phyloP scores from a whole-genome alignment of 2,888 invertebrate species.

The Zygogramma bicolorata region DNA sequence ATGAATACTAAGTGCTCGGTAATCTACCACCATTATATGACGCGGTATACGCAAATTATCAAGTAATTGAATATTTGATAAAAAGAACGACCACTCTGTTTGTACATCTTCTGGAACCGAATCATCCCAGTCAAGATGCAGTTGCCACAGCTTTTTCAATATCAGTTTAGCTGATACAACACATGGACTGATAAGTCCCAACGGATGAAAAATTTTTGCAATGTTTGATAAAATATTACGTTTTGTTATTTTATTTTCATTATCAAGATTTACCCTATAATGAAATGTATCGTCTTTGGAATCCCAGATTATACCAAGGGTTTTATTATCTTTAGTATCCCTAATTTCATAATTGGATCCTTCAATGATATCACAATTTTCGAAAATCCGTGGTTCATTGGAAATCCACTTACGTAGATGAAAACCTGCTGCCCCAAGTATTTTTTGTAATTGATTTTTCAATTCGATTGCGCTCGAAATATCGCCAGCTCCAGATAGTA shows the following conservation, averaged over 20 bases:
- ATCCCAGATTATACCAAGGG: constrained; percentile 40
- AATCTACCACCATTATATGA: constrained; percentile 15
- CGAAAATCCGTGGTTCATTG: constrained; percentile 1
- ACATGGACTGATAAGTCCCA: constrained; percentile 40
- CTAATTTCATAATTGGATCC: constrained; percentile 6
- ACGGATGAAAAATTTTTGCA: constrained; percentile 42
- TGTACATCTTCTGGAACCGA: constrained; percentile 18
- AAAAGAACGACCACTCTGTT: constrained; percentile 15
- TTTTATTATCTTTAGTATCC: constrained; percentile 30
- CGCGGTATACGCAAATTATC: constrained; percentile 30
- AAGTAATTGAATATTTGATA: constrained; percentile 11
- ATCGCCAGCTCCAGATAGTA: constrained; percentile 21
- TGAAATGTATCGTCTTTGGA: constrained; percentile 32
- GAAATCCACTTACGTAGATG: constrained; percentile 10
- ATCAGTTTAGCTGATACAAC: constrained; percentile 42
- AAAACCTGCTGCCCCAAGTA: neutral
- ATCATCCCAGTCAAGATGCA: constrained; percentile 38
- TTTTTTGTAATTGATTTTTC: neutral
- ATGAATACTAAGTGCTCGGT: constrained; percentile 25
- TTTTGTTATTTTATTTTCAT: constrained; percentile 29
- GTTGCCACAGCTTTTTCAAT: constrained; percentile 42
- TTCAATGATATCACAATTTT: neutral
- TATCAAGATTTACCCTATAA: constrained; percentile 17
- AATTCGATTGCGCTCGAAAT: neutral
- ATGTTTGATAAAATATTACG: constrained; percentile 36